Evolutionary conservation across 2,797 vertebrate species (phyloP).

Genomic region (Coracias cyanogaster): DNA sequence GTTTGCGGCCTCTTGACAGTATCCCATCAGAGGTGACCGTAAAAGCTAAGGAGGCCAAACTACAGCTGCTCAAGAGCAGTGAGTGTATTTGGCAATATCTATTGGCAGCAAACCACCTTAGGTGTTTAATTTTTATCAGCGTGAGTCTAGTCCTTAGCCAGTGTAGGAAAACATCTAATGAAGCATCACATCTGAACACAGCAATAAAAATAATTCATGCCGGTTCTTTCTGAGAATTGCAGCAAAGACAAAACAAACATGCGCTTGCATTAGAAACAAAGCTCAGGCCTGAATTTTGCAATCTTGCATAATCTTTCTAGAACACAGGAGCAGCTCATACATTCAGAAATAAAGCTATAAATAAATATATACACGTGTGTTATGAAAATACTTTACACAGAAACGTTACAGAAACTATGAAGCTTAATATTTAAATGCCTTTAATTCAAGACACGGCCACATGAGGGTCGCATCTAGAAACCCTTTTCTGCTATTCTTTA

Average conservation of each 20-base stretch:
- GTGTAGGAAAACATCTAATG: background rate
- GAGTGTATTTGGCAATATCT: background rate
- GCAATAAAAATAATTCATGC: background rate
- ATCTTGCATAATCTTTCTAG: background rate
- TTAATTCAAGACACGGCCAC: background rate
- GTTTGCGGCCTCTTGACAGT: background rate
- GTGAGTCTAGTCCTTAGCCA: background rate
- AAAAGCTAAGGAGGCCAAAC: constrained; percentile 23
- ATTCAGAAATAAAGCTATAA: background rate
- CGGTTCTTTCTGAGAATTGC: background rate
- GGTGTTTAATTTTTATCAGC: constrained; percentile 1
- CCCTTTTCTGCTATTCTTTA: background rate
- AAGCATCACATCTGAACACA: background rate
- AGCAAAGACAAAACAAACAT: background rate
- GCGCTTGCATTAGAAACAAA: background rate
- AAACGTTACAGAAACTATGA: background rate
- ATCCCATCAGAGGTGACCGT: background rate
- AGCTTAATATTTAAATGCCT: background rate
- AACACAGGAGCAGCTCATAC: background rate
- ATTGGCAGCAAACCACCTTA: background rate
- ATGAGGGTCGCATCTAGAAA: background rate
- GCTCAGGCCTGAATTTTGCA: background rate
- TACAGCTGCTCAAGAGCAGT: background rate
- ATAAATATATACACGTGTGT: background rate
- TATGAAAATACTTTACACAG: background rate